Evolutionary conservation across 1,140 invertebrate species (phyloP).

Genomic region (Latrodectus geometricus): DNA sequence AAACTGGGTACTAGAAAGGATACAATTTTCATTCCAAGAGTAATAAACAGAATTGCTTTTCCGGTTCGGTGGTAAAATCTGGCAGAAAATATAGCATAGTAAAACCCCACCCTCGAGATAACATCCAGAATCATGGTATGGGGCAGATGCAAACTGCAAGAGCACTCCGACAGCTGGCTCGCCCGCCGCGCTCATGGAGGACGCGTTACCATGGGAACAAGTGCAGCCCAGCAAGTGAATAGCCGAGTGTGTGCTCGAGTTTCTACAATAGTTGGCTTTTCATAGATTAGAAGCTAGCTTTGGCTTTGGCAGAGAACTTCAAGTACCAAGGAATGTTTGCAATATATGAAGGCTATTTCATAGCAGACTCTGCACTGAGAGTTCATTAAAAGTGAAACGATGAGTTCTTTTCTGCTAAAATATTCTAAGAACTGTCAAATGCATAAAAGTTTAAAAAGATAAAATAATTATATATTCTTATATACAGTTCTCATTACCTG

Average conservation of each 20-base stretch:
- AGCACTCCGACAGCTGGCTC: constrained; percentile 31
- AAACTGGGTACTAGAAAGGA: too few species aligned
- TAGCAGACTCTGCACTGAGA: too few species aligned
- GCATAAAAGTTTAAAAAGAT: too few species aligned
- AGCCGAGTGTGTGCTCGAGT: neutral
- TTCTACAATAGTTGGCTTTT: neutral
- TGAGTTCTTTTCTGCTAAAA: too few species aligned
- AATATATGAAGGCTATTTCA: too few species aligned
- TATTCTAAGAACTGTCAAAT: too few species aligned
- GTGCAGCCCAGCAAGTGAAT: constrained; percentile 16
- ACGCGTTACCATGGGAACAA: constrained; percentile 48
- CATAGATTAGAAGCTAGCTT: neutral
- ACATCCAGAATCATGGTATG: neutral
- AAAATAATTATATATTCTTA: too few species aligned
- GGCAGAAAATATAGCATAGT: neutral
- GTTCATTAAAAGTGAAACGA: too few species aligned
- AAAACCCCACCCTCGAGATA: neutral
- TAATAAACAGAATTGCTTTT: neutral
- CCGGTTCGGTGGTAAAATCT: neutral
- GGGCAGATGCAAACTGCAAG: neutral
- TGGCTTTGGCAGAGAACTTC: neutral
- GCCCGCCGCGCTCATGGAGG: neutral
- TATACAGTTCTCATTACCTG: too few species aligned
- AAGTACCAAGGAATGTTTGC: neutral
- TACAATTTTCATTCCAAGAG: too few species aligned